phyloP scores from a whole-genome alignment of 2,113 vertebrate genomes.

The Camelus bactrianus region DNA sequence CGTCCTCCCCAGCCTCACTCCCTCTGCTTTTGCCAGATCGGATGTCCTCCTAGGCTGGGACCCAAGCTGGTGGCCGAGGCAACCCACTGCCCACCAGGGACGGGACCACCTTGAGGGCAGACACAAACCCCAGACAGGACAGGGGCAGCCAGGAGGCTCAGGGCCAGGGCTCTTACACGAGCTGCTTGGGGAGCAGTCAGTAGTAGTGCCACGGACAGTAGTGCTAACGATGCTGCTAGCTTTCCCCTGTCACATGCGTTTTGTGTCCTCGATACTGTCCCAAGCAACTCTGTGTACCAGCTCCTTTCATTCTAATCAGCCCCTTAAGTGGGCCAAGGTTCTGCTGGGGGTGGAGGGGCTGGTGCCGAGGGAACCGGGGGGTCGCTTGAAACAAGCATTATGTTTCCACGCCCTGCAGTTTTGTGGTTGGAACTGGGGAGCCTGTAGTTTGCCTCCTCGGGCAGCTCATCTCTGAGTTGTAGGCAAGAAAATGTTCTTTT shows the following conservation, averaged over 20 bases:
- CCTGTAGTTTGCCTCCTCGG: not conserved
- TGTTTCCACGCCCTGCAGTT: fast-evolving
- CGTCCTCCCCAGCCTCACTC: not conserved
- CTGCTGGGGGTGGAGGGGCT: not conserved
- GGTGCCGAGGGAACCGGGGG: not conserved
- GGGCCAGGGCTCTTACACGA: not conserved
- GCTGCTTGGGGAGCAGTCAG: not conserved
- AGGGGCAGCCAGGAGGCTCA: not conserved
- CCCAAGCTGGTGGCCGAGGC: not conserved
- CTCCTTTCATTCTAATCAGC: not conserved
- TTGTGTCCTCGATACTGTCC: too few relatives aligned
- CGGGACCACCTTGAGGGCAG: not conserved
- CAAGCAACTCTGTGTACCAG: too few relatives aligned
- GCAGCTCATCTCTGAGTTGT: not conserved
- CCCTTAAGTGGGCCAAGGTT: not conserved
- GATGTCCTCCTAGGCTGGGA: not conserved
- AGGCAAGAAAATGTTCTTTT: not conserved
- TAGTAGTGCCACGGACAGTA: not conserved
- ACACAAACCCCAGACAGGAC: not conserved
- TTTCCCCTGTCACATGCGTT: fast-evolving
- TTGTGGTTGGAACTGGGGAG: not conserved
- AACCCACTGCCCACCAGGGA: not conserved
- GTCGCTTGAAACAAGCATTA: not conserved
- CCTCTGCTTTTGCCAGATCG: not conserved
- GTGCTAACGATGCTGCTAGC: fast-evolving